Percentiles rank a stretch among this genome's conserved stretches.
Conservation (phyloP, 2,113 vertebrate species). For the Bambusicola thoracicus region DNA sequence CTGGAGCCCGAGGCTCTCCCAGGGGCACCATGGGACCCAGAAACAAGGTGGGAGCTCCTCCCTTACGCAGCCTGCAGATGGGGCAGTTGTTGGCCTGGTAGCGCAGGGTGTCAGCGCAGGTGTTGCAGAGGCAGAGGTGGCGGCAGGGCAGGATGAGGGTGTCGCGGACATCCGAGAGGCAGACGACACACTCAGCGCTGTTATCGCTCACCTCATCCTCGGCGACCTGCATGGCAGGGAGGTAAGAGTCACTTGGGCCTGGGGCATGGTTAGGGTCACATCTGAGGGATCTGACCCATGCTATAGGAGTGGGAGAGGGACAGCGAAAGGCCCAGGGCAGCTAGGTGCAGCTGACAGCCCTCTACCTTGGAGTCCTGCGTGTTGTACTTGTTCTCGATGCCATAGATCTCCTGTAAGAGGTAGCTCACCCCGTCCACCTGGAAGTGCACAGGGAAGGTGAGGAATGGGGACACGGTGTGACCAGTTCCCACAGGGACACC, state of each 20-base stretch:
- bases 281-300: not conserved
- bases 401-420: slow-evolving; percentile 98
- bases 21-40: not conserved
- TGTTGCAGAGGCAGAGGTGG: slow-evolving; percentile 94
- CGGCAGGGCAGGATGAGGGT: slow-evolving; percentile 97
- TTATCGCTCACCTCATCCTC: slow-evolving; percentile 98
- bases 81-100: slow-evolving; percentile 99
- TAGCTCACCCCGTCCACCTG: slow-evolving; percentile 99
- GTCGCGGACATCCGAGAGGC: slow-evolving; percentile 94
- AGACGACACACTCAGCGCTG: slow-evolving; percentile 97
- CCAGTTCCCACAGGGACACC: not conserved
- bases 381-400: slow-evolving; percentile 99
- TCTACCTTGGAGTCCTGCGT: slow-evolving; percentile 92
- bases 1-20: not conserved
- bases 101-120: slow-evolving; percentile 93
- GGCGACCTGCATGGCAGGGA: slow-evolving; percentile 78
- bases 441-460: not conserved
- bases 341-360: not conserved
- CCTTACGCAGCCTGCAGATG: slow-evolving; percentile 94
- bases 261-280: not conserved
- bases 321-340: not conserved
- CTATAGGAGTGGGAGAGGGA: not conserved
- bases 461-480: not conserved
- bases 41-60: not conserved
- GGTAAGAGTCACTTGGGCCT: rapidly evolving